A percentile compares a stretch with the other conserved stretches of the same genome.
phyloP scores from a whole-genome alignment of 2,797 vertebrate species.

The Aldrovandia affinis region DNA sequence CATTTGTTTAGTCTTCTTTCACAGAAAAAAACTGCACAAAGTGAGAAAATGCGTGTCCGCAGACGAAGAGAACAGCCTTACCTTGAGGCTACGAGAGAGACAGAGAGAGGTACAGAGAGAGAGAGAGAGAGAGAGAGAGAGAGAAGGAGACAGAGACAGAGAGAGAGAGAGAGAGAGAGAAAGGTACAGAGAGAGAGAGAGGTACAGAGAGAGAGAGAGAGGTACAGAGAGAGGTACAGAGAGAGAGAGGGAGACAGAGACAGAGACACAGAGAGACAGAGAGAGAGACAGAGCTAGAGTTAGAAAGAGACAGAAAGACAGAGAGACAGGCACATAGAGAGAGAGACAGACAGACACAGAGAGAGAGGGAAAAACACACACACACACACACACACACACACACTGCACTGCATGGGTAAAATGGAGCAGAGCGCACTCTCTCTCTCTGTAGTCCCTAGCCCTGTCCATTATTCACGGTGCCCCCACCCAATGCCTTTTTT shows the following conservation, averaged over 20 bases:
- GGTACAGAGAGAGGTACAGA: conserved; percentile 37
- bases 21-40: background rate
- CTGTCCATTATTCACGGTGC: conserved; percentile 14
- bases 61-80: conserved; percentile 47
- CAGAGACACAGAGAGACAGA: conserved; percentile 39
- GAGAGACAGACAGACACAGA: background rate
- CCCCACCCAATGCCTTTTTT: background rate
- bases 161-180: conserved; percentile 6
- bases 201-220: background rate
- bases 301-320: too few species aligned
- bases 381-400: background rate
- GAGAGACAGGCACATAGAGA: background rate
- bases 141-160: background rate
- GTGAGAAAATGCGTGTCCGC: background rate
- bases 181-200: conserved; percentile 30
- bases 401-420: conserved; percentile 32
- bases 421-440: conserved; percentile 36
- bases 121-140: background rate
- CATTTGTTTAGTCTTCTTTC: background rate
- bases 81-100: conserved; percentile 59
- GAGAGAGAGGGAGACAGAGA: conserved; percentile 4
- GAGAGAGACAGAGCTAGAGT: background rate
- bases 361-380: background rate
- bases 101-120: too few species aligned
- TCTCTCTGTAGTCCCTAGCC: too few species aligned